Conservation (phyloP, 2,797 vertebrate species). For the Danio aesculapii region DNA sequence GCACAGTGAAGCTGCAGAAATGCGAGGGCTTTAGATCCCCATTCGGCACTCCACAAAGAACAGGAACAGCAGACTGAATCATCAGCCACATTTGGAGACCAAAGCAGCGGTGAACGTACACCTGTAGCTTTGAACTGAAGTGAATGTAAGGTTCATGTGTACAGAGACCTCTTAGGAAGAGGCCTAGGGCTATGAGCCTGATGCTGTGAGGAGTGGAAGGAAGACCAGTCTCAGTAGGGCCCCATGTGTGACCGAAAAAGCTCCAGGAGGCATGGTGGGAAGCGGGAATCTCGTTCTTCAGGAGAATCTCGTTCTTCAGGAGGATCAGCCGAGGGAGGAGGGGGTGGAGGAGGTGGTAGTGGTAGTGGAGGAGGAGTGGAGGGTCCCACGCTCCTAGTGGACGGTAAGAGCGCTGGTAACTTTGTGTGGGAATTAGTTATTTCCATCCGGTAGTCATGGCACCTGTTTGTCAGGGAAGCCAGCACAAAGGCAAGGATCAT, state of each 20-base stretch:
- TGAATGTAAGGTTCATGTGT: constrained; percentile 49
- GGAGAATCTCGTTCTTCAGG: constrained; percentile 72
- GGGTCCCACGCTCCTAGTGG: constrained; percentile 71
- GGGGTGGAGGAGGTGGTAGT: constrained; percentile 62
- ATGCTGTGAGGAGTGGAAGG: constrained; percentile 69
- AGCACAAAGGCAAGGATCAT: neutral
- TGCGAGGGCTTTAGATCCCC: constrained; percentile 19
- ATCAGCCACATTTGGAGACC: neutral
- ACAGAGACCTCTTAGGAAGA: constrained; percentile 53
- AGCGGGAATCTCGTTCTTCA: constrained; percentile 75
- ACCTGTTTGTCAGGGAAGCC: constrained; percentile 16
- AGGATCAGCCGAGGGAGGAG: constrained; percentile 53
- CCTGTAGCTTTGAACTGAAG: constrained; percentile 48
- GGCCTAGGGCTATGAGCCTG: constrained; percentile 70
- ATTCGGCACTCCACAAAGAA: constrained; percentile 14
- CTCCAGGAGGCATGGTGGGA: constrained; percentile 78
- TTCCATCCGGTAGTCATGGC: constrained; percentile 26
- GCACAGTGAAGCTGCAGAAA: constrained; percentile 42
- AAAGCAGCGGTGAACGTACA: constrained; percentile 37
- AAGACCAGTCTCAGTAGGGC: constrained; percentile 67
- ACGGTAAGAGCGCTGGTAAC: constrained; percentile 73
- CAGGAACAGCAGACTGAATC: constrained; percentile 41
- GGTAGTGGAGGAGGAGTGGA: constrained; percentile 70
- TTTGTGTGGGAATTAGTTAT: constrained; percentile 23
- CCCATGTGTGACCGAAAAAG: constrained; percentile 83